Evolutionary conservation across 2,797 vertebrate genomes (phyloP).

Genomic region (Sternarchorhynchus goeldii): DNA sequence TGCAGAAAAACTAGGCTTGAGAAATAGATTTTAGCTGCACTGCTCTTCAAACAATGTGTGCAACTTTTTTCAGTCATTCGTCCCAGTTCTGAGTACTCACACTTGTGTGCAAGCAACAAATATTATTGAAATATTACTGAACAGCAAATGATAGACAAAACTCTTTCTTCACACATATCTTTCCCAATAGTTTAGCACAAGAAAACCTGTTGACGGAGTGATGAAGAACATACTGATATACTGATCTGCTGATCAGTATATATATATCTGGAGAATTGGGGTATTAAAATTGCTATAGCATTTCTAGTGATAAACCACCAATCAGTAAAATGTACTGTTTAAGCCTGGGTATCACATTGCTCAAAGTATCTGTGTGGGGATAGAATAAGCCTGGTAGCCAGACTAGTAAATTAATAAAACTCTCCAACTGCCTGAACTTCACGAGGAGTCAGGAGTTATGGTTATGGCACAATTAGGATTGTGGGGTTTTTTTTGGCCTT

Average conservation of each 20-base stretch:
- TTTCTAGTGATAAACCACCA: slow-evolving; percentile 55
- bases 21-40: background rate
- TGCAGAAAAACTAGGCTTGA: background rate
- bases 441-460: slow-evolving; percentile 51
- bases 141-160: slow-evolving; percentile 24
- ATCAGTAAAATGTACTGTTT: slow-evolving; percentile 23
- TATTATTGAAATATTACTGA: slow-evolving; percentile 1
- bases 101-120: background rate
- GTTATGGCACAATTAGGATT: slow-evolving; percentile 57
- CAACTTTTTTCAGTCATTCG: background rate
- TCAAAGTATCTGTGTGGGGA: background rate
- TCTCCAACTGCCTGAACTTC: slow-evolving; percentile 1
- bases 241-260: background rate
- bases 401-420: background rate
- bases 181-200: slow-evolving; percentile 19
- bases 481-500: slow-evolving; percentile 42
- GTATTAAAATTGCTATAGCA: slow-evolving; percentile 1
- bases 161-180: background rate
- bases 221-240: slow-evolving; percentile 7
- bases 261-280: slow-evolving; percentile 44
- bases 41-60: too few species aligned
- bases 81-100: background rate
- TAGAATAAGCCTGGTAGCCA: slow-evolving; percentile 12
- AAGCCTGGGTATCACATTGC: background rate
- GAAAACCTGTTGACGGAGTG: slow-evolving; percentile 3